A percentile compares a stretch with the other conserved stretches of the same genome.
Evolutionary conservation across 1,140 invertebrate genomes (phyloP).

Genomic region (Acromyrmex charruanus): DNA sequence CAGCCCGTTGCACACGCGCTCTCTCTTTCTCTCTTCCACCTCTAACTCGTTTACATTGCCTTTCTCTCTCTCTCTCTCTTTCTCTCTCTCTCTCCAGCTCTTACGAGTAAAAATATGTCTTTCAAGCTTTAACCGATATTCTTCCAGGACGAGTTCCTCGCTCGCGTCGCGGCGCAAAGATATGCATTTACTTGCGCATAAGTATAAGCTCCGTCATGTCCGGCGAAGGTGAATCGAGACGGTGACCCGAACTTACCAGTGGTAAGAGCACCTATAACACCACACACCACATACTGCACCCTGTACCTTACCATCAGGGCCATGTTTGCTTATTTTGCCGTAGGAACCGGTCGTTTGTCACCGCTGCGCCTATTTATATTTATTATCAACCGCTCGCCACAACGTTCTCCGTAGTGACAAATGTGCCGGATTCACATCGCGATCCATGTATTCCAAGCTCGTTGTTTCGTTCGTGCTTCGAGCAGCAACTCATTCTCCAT

Average conservation of each 20-base stretch:
- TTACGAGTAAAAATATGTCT: constrained; percentile 61
- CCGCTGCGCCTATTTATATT: constrained; percentile 84
- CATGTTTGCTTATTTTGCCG: constrained; percentile 84
- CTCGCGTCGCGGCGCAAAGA: neutral
- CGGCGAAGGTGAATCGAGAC: constrained; percentile 28
- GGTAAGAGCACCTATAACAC: constrained; percentile 53
- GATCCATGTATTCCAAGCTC: constrained; percentile 70
- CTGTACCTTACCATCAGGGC: constrained; percentile 29
- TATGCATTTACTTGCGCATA: constrained; percentile 16
- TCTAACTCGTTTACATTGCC: neutral
- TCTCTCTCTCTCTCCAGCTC: neutral
- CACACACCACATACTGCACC: neutral
- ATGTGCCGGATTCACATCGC: constrained; percentile 77
- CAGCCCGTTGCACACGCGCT: constrained; percentile 28
- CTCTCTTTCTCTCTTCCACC: constrained; percentile 16
- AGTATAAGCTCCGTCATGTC: constrained; percentile 28
- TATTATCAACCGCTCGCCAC: constrained; percentile 76
- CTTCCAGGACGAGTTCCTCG: constrained; percentile 44
- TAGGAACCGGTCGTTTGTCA: constrained; percentile 84
- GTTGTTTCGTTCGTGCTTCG: neutral
- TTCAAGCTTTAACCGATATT: constrained; percentile 32
- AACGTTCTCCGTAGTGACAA: constrained; percentile 80
- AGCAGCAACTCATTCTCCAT: neutral
- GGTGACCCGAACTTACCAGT: constrained; percentile 43
- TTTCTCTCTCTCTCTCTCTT: too few relatives aligned